Base-by-base conservation (phyloP, 2,113 vertebrate genomes). In the Thamnaconus septentrionalis region DNA sequence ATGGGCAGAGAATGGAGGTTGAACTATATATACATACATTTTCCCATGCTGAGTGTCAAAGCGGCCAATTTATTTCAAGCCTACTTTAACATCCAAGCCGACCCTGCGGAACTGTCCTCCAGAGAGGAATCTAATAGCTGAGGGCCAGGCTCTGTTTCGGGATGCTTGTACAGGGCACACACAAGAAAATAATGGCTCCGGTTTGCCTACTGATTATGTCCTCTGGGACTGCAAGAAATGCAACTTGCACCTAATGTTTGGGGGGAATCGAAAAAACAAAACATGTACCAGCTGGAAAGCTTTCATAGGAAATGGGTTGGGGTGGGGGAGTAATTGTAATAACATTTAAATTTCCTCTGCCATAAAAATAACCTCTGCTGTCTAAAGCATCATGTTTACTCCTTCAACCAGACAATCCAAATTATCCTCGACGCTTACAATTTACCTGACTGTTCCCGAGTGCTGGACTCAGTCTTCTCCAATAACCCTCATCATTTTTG, bases 41-140 rank as follows among this genome's bases (percentile, higher is more conserved):
- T 70, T 80, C 76, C 77, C 77, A 78, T 54, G 41, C 42, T 5
- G 45, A 64, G 57, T 79, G 69, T 78, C 64, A 70, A 48, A 47
- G 59, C 50, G 0, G 69, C 59, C 69, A 78, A 76, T 81, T 85
- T 75, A 78, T 86, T 79, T 79, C 66, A 79, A 62, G 58, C 61
- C 72, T 83, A 71, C 66, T 65, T 72, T 59, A 69, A 59, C 18
- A 31, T 51, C 75, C 65, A 53, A 72, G 69, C 78, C 78, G 66
- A 66, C 78, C 76, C 78, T 8, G 7, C 62, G 61, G 55, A 78
- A 66, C 54, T 71, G 69, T 75, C 57, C 83, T 85, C 85, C 61
- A 59, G 67, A 84, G 82, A 67, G 64, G 39, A 74, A 53, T 18
- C 56, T 79, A 86, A 82, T 83, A 71, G 66, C 62, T 78, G 41